A percentile compares a stretch with the other conserved stretches of the same genome.
Evolutionary conservation across 2,888 invertebrate genomes (phyloP).

Genomic region (Eupelmus urozonus): DNA sequence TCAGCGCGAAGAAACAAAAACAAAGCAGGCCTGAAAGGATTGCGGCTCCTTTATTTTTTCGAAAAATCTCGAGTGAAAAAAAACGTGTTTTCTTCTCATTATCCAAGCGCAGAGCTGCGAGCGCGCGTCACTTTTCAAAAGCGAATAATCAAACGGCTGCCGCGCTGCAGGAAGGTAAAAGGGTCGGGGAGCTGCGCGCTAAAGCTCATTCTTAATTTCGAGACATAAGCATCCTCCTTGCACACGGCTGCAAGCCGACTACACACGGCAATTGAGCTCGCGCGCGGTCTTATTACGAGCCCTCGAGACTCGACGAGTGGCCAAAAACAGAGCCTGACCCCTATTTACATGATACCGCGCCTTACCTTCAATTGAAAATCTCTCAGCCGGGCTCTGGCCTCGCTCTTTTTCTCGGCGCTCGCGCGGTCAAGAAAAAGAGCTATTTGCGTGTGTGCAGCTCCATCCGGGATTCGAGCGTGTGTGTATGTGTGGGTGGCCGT

Average conservation of each 20-base stretch:
- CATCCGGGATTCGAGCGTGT: slow-evolving; percentile 6
- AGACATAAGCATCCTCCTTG: slow-evolving; percentile 59
- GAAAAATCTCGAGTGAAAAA: slow-evolving; percentile 11
- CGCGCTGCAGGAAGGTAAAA: background rate
- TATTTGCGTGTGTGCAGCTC: background rate
- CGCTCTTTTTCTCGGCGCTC: background rate
- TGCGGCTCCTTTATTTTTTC: background rate
- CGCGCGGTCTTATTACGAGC: slow-evolving; percentile 11
- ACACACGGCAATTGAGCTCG: slow-evolving; percentile 51
- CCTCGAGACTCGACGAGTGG: slow-evolving; percentile 56
- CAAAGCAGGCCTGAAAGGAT: slow-evolving; percentile 31
- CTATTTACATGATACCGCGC: slow-evolving; percentile 67
- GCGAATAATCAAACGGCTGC: slow-evolving; percentile 29
- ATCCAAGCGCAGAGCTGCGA: background rate
- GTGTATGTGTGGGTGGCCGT: slow-evolving; percentile 69
- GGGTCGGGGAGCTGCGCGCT: background rate
- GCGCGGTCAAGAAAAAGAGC: background rate
- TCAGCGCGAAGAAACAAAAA: slow-evolving; percentile 2
- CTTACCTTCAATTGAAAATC: slow-evolving; percentile 74
- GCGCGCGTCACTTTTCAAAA: slow-evolving; percentile 15
- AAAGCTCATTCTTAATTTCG: slow-evolving; percentile 54
- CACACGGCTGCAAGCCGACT: background rate
- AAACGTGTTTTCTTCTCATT: slow-evolving; percentile 15
- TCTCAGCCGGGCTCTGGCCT: slow-evolving; percentile 56
- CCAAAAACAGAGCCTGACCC: slow-evolving; percentile 63